Percentiles rank a stretch among this genome's conserved stretches.
Conservation (phyloP, 1,140 invertebrate species). For the Rhopalosiphum padi region DNA sequence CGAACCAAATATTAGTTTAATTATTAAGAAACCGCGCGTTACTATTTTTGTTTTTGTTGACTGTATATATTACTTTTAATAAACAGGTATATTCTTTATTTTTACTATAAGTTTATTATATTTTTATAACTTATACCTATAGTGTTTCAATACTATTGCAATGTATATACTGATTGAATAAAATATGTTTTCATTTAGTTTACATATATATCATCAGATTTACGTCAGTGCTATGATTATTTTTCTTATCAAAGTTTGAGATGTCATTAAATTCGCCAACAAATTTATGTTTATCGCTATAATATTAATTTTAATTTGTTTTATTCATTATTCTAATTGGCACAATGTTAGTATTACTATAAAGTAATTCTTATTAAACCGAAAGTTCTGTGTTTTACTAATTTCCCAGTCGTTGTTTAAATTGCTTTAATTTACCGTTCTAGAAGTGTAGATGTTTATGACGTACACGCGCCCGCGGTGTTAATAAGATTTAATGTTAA, state of each 20-base stretch:
- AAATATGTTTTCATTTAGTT: neutral
- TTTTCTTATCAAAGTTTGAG: neutral
- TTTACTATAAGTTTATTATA: too few species aligned
- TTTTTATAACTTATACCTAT: too few species aligned
- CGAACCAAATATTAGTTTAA: neutral
- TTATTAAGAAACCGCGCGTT: neutral
- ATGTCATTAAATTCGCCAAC: neutral
- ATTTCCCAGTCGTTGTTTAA: conserved; percentile 3
- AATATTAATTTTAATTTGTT: conserved; percentile 18
- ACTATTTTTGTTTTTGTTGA: neutral
- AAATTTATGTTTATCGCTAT: neutral
- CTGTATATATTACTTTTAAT: too few species aligned
- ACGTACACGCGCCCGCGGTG: neutral
- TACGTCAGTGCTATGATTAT: neutral
- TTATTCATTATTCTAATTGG: conserved; percentile 21
- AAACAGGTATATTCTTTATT: too few species aligned
- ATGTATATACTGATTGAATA: neutral
- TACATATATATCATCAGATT: neutral
- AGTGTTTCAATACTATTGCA: neutral
- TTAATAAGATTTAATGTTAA: conserved; percentile 1
- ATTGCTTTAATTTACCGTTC: conserved; percentile 34
- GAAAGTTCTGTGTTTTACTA: neutral
- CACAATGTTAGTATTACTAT: neutral
- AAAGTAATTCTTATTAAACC: neutral
- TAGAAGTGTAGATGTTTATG: conserved; percentile 28